phyloP scores from a whole-genome alignment of 2,888 invertebrate genomes.

The Azorinus chamasolen region DNA sequence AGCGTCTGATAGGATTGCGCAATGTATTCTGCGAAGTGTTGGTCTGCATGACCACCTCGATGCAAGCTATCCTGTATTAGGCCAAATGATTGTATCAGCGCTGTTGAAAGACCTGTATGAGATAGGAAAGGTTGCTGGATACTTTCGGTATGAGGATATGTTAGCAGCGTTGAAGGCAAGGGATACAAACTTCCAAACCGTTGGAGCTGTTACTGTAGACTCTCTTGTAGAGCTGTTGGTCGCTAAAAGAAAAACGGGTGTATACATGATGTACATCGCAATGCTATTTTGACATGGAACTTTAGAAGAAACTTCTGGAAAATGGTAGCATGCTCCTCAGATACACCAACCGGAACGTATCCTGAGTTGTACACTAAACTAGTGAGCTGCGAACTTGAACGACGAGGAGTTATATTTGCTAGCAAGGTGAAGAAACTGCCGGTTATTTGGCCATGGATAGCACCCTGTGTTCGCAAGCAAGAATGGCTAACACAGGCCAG shows the following conservation, averaged over 20 bases:
- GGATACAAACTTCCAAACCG: background rate
- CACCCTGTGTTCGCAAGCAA: conserved; percentile 23
- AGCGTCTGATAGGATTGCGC: background rate
- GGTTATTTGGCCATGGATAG: conserved; percentile 30
- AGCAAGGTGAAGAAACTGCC: conserved; percentile 30
- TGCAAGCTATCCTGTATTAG: background rate
- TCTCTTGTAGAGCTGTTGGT: background rate
- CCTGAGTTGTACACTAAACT: too few species aligned
- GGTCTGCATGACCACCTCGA: conserved; percentile 15
- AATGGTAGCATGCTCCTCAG: too few species aligned
- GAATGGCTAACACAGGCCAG: conserved; percentile 5
- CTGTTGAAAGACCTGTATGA: conserved; percentile 29
- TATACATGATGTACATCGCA: conserved; percentile 7
- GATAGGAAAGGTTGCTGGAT: conserved; percentile 8
- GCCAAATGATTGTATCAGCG: conserved; percentile 8
- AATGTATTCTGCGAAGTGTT: background rate
- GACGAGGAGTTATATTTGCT: conserved; percentile 21
- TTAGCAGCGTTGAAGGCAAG: background rate
- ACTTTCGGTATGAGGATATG: background rate
- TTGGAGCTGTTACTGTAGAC: conserved; percentile 4
- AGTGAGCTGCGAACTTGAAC: conserved; percentile 28
- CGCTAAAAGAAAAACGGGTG: conserved; percentile 2
- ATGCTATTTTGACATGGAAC: background rate
- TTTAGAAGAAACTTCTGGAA: conserved; percentile 17
- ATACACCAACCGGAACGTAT: too few species aligned